Conservation (phyloP, 2,113 vertebrate species). For the Arothron firmamentum region DNA sequence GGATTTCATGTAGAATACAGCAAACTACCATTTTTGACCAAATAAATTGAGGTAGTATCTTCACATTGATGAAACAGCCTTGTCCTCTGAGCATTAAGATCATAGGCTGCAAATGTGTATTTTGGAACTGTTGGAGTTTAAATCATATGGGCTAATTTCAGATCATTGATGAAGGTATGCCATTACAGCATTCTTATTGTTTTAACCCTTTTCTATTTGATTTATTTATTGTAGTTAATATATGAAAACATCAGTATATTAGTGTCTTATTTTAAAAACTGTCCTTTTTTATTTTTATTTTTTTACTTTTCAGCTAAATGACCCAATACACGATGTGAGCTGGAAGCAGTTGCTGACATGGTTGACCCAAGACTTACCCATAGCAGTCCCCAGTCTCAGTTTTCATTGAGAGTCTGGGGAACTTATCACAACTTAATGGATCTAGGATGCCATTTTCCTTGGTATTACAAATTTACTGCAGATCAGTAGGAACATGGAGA, state of each 20-base stretch:
- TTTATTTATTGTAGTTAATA: neutral
- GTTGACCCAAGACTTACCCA: constrained; percentile 30
- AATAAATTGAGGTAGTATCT: no score
- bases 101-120: no score
- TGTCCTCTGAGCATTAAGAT: no score
- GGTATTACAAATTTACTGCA: constrained; percentile 28
- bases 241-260: neutral
- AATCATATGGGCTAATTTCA: no score
- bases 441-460: constrained; percentile 29
- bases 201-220: neutral
- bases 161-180: no score
- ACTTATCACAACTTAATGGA: constrained; percentile 41
- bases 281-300: constrained; percentile 29
- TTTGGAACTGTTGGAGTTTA: no score
- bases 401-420: constrained; percentile 46
- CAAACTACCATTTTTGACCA: neutral
- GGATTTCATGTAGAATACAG: no score
- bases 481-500: constrained; percentile 53
- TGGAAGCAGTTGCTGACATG: constrained; percentile 38
- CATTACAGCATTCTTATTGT: no score
- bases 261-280: neutral
- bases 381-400: constrained; percentile 32
- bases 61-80: no score
- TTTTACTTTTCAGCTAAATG: constrained; percentile 38
- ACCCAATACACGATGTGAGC: constrained; percentile 30